Percentiles rank a stretch among this genome's conserved stretches.
phyloP scores from a whole-genome alignment of 1,140 invertebrate genomes.

The Drosophila rufa region DNA sequence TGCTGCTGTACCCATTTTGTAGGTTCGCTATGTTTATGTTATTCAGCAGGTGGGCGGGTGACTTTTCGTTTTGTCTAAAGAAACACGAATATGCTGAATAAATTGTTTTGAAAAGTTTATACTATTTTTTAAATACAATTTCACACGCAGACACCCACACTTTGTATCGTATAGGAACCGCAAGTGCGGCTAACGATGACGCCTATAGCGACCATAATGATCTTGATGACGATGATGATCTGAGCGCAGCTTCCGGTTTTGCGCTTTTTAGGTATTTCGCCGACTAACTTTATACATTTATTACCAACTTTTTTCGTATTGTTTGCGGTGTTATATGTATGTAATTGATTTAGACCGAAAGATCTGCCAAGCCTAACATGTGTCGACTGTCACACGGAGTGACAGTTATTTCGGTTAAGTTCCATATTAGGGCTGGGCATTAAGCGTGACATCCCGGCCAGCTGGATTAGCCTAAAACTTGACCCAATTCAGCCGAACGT shows the following conservation, averaged over 20 bases:
- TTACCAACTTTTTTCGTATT: slow-evolving; percentile 36
- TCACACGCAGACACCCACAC: slow-evolving; percentile 26
- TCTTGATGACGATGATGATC: slow-evolving; percentile 43
- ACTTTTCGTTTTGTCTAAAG: slow-evolving; percentile 66
- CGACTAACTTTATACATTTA: slow-evolving; percentile 40
- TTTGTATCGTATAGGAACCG: slow-evolving; percentile 42
- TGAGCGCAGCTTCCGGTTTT: slow-evolving; percentile 76
- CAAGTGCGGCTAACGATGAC: slow-evolving; percentile 65
- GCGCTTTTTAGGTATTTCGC: slow-evolving; percentile 42
- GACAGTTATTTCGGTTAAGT: slow-evolving; percentile 43
- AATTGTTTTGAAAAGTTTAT: slow-evolving; percentile 57
- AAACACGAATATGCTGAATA: slow-evolving; percentile 57
- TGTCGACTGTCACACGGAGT: slow-evolving; percentile 67
- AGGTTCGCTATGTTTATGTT: slow-evolving; percentile 60
- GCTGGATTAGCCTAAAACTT: slow-evolving; percentile 58
- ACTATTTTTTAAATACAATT: slow-evolving; percentile 16
- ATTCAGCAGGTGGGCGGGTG: slow-evolving; percentile 67
- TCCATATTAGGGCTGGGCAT: slow-evolving; percentile 29
- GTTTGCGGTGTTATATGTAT: slow-evolving; percentile 50
- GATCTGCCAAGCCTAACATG: slow-evolving; percentile 60
- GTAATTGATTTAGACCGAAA: slow-evolving; percentile 74
- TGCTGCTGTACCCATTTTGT: slow-evolving; percentile 33
- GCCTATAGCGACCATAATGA: slow-evolving; percentile 39
- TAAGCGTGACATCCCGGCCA: slow-evolving; percentile 39
- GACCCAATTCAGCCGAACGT: slow-evolving; percentile 62